Base-by-base conservation (phyloP, 2,888 invertebrate species). In the Ennomos fuscantarius region DNA sequence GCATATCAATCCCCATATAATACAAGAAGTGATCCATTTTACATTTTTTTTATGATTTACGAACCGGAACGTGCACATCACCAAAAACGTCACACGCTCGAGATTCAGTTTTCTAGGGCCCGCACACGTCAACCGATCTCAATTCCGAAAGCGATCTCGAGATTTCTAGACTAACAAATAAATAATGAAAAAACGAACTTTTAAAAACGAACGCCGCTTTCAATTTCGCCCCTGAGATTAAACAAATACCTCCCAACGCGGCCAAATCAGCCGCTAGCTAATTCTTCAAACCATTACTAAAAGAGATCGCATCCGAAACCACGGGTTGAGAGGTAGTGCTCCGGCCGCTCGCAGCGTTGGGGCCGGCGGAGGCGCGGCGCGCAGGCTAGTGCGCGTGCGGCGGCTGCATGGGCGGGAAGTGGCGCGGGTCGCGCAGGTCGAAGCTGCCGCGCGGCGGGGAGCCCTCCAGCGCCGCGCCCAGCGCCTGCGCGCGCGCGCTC, bases 401-500 rank as follows among this genome's bases (percentile, higher is more conserved):
- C 53, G 65, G 24, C 24, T 72, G 75, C 74, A 97, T 95, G 65
- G 97, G 97, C 70, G 97, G 97, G 89, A 97, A 97, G 92, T 97
- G 97, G 68, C 93, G 90, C 69, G 96, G 96, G 89, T 97, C 96
- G 81, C 96, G 95, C 85, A 97, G 94, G 81, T 96, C 95, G 87
- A 95, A 95, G 67, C 93, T 89, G 57, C 94, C 94, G 76, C 94
- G 94, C 58, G 95, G 94, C 51, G 96, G 94, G 46, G 94, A 93
- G 61, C 78, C 79, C 82, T 95, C 95, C 66, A 94, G 93, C 46
- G 96, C 96, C 60, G 94, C 94, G 74, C 94, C 94, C 93, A 96
- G 95, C 96, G 71, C 94, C 92, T 76, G 94, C 93, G 84, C 95
- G 96, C 82, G 9, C 5, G 9, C 1, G 43, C 24, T 24, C 24